Percentiles rank a stretch among this genome's conserved stretches.
Evolutionary conservation across 92 coral and sea anemone genomes (phyloP).

Genomic region (Paragorgia papillata): DNA sequence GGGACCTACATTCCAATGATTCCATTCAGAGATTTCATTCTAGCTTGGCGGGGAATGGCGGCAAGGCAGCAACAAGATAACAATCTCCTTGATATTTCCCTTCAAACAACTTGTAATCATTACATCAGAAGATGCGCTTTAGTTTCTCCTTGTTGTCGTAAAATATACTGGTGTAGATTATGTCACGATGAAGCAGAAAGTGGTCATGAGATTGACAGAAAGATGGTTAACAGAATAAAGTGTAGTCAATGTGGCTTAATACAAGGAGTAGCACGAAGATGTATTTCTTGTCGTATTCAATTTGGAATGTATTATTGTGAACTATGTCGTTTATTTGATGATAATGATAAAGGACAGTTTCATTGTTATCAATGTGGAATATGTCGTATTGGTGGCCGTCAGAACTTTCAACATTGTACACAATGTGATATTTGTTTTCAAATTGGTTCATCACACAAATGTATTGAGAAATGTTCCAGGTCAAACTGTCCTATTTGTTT

Average conservation of each 20-base stretch:
- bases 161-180: conserved; percentile 79
- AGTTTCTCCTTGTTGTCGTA: conserved; percentile 84
- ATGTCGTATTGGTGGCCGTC: conserved; percentile 90
- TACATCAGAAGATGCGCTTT: conserved; percentile 85
- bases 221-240: conserved; percentile 67
- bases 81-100: too few species aligned
- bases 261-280: conserved; percentile 68
- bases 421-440: conserved; percentile 85
- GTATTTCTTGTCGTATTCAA: conserved; percentile 68
- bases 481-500: conserved; percentile 91
- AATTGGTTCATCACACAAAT: conserved; percentile 65
- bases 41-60: neutral
- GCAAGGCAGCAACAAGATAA: too few species aligned
- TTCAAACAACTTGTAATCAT: conserved; percentile 60
- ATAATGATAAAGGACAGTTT: conserved; percentile 88
- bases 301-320: conserved; percentile 90
- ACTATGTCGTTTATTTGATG: conserved; percentile 87
- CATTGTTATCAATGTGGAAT: conserved; percentile 90
- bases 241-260: conserved; percentile 78
- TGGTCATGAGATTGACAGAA: conserved; percentile 80
- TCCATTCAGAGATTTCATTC: too few species aligned
- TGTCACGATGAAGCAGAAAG: conserved; percentile 76
- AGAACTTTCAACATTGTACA: conserved; percentile 78
- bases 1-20: neutral
- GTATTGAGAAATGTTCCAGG: conserved; percentile 84